phyloP scores from a whole-genome alignment of 2,113 vertebrate species.

The Lagopus muta region DNA sequence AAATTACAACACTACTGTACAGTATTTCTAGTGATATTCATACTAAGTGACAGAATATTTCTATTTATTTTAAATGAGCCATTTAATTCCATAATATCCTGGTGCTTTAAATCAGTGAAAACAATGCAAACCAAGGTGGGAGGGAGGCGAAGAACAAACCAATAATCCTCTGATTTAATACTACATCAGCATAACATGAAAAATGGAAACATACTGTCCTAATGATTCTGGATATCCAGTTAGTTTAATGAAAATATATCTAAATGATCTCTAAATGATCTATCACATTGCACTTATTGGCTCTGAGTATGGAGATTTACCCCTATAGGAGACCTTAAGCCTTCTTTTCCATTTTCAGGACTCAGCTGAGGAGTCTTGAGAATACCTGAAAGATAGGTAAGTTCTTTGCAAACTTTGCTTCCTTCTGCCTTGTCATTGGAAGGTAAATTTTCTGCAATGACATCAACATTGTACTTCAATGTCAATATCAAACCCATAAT shows the following conservation, averaged over 20 bases:
- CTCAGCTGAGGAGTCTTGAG: neutral
- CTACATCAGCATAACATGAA: neutral
- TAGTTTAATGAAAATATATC: neutral
- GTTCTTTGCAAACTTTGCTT: neutral
- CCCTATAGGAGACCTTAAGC: neutral
- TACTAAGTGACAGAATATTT: conserved; percentile 28
- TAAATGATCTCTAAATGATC: neutral
- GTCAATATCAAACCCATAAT: neutral
- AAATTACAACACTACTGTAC: neutral
- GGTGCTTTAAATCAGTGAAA: conserved; percentile 12
- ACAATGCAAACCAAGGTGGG: neutral
- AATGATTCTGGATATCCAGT: neutral
- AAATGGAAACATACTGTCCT: neutral
- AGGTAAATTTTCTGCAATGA: neutral
- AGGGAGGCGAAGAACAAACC: neutral
- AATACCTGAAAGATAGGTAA: neutral
- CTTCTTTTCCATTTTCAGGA: neutral
- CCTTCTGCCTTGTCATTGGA: neutral
- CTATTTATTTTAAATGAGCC: conserved; percentile 56
- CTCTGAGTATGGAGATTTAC: neutral
- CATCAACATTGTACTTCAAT: neutral
- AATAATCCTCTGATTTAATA: neutral
- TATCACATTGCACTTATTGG: neutral
- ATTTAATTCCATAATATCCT: conserved; percentile 28
- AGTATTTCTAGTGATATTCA: conserved; percentile 23